Evolutionary conservation across 1,140 invertebrate genomes (phyloP).

Genomic region (Gryon sp.): DNA sequence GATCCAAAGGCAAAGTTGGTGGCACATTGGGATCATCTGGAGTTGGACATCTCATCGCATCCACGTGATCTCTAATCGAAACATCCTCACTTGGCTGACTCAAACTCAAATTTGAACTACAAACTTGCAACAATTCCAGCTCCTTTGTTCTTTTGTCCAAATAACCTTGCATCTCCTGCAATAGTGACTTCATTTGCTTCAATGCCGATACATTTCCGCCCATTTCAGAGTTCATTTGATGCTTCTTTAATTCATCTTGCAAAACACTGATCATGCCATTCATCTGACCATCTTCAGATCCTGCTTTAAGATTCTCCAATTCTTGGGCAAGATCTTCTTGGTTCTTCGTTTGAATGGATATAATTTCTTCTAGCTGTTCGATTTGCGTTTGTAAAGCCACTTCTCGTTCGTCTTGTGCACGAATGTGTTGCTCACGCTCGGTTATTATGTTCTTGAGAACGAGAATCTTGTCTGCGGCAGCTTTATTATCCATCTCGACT

Average conservation of each 20-base stretch:
- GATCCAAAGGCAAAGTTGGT: conserved; percentile 79
- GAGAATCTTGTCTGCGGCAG: conserved; percentile 85
- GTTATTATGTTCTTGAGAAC: conserved; percentile 87
- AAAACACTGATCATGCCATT: conserved; percentile 80
- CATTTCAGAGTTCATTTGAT: conserved; percentile 81
- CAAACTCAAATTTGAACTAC: conserved; percentile 81
- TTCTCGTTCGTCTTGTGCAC: conserved; percentile 81
- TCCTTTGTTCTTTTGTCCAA: conserved; percentile 84
- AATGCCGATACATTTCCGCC: conserved; percentile 79
- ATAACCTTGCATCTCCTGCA: conserved; percentile 82
- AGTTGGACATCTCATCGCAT: conserved; percentile 72
- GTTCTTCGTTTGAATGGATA: conserved; percentile 80
- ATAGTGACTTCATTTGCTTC: conserved; percentile 80
- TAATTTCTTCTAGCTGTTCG: conserved; percentile 77
- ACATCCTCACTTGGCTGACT: conserved; percentile 89
- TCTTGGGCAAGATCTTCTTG: conserved; percentile 81
- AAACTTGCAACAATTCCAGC: conserved; percentile 84
- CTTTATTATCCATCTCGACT: conserved; percentile 84
- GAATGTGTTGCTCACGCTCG: conserved; percentile 86
- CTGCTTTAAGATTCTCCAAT: conserved; percentile 78
- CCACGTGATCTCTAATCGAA: conserved; percentile 84
- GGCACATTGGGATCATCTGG: conserved; percentile 75
- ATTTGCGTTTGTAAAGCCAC: conserved; percentile 78
- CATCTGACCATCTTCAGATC: conserved; percentile 78
- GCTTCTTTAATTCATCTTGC: conserved; percentile 82